Evolutionary conservation across 2,797 vertebrate species (phyloP), one percentile per base, ranked within the genome.

Genomic region (Manis pentadactyla): DNA sequence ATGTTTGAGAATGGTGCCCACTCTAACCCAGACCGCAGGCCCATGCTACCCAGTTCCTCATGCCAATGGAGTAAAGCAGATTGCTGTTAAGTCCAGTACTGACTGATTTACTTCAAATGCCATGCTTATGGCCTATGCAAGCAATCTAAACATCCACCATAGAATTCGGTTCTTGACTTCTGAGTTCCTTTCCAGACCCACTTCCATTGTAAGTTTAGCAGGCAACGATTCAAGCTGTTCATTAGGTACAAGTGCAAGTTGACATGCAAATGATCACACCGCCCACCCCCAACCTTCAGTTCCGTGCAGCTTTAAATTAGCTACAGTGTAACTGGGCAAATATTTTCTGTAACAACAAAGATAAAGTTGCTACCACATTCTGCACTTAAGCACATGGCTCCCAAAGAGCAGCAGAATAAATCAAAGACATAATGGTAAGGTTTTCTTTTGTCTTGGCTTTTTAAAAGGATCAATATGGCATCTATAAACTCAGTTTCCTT

Each of bases 401-500:
- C 46, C 64, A 94, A 86, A 85, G 23, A 63, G 7, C 14, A 34
- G 95, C 18, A 53, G 31, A 87, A 81, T n/a, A 92, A 89, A 87
- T 53, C 6, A 27, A 90, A 49, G 31, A 19, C 31, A 74, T 19
- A 29, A 59, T 21, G 27, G 34, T 51, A 95, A 51, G 55, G 61
- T 57, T 66, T 19, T 66, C 23, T 92, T 79, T 84, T 46, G 37
- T 31, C 57, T 69, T 42, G 75, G 61, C 61, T 88, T 89, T 94
- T 93, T 49, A 75, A 63, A 78, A 86, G 57, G 61, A 96, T 77
- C 31, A 46, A n/a, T 12, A 2, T 4, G 17, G 29, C 57, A 85
- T 91, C 42, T 55, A 88, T 73, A 86, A 93, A 18, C 19, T 27
- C 63, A 37, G 9, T 68, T 93, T 93, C 87, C 77, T 93, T 95